Conservation (phyloP, 2,888 invertebrate genomes). For the Torymus tubicola region DNA sequence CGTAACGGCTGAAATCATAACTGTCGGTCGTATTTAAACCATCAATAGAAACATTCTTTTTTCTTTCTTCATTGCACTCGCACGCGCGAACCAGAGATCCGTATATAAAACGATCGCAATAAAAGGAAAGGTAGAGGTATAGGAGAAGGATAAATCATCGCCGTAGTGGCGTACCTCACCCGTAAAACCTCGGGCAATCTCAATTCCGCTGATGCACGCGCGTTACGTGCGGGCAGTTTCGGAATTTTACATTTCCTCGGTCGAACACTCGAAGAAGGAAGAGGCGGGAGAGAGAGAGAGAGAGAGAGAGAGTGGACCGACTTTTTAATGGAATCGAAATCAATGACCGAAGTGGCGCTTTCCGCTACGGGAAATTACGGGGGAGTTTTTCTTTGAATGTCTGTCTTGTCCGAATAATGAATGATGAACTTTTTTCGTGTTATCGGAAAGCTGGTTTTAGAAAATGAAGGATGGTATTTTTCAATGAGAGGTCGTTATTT, state of each 20-base stretch:
- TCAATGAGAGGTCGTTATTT: too few relatives aligned
- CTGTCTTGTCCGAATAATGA: too few relatives aligned
- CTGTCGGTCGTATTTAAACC: constrained; percentile 14
- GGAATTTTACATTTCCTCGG: constrained; percentile 9
- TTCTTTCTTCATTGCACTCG: not conserved
- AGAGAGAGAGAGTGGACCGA: not conserved
- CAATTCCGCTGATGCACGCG: constrained; percentile 25
- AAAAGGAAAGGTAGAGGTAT: constrained; percentile 26
- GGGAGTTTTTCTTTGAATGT: too few relatives aligned
- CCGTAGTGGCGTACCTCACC: not conserved
- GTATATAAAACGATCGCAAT: constrained; percentile 21
- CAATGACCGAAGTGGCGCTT: not conserved
- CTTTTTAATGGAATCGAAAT: not conserved
- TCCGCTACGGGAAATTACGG: too few relatives aligned
- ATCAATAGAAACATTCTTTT: constrained; percentile 2
- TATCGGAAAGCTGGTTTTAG: too few relatives aligned
- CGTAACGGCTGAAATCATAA: not conserved
- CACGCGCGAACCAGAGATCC: not conserved
- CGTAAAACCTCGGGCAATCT: constrained; percentile 29
- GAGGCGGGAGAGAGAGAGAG: not conserved
- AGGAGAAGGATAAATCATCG: constrained; percentile 28
- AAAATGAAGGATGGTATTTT: too few relatives aligned
- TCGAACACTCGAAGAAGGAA: too few relatives aligned
- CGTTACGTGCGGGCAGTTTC: constrained; percentile 3
- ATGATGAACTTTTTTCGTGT: too few relatives aligned